Conservation (phyloP, 1,140 invertebrate species). For the Notospermus geniculatus region DNA sequence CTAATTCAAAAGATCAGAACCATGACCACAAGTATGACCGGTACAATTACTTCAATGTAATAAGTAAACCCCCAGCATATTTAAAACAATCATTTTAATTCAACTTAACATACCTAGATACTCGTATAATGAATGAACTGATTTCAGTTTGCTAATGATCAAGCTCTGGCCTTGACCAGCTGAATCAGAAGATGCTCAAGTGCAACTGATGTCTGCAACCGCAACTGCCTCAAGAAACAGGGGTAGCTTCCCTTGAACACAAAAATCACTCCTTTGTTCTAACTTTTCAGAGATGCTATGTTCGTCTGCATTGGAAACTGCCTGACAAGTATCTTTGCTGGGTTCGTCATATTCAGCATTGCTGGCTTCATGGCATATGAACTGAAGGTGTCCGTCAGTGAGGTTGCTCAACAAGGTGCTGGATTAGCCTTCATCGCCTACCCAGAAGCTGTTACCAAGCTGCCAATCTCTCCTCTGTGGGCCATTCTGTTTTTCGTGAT, state of each 20-base stretch:
- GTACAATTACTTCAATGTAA: no score
- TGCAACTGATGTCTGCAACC: no score
- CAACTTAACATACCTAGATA: no score
- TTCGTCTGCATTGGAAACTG: conserved; percentile 92
- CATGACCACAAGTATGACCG: no score
- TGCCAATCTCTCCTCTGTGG: conserved; percentile 90
- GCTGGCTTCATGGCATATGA: conserved; percentile 86
- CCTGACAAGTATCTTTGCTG: conserved; percentile 92
- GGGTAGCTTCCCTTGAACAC: conserved; percentile 1
- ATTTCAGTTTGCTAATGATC: no score
- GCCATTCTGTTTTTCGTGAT: conserved; percentile 96
- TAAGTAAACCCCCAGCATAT: no score
- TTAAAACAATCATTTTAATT: no score
- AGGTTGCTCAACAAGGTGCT: conserved; percentile 84
- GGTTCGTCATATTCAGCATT: conserved; percentile 96
- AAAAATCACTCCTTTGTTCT: not conserved
- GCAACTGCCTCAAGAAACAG: no score
- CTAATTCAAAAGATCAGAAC: no score
- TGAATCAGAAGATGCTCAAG: no score
- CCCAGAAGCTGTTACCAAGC: conserved; percentile 88
- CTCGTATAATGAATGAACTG: no score
- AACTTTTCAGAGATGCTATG: conserved; percentile 76
- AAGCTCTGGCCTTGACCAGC: no score
- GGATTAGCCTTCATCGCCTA: conserved; percentile 93
- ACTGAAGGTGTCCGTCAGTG: conserved; percentile 78